Conservation (phyloP, 2,888 invertebrate genomes). For the Iphiclides podalirius region DNA sequence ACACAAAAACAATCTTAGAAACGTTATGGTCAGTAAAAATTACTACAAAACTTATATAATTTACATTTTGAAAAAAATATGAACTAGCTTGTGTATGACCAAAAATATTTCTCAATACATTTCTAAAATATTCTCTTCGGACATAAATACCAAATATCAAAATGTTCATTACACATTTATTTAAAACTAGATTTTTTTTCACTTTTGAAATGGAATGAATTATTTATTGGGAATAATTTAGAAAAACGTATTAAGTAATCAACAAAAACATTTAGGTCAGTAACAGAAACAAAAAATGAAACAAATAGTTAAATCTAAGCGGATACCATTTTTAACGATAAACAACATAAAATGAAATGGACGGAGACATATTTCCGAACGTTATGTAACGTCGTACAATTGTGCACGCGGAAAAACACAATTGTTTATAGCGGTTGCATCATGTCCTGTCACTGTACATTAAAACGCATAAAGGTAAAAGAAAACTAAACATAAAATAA, state of each 20-base stretch:
- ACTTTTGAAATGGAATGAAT: not conserved
- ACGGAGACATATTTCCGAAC: slow-evolving; percentile 63
- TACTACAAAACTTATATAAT: no score
- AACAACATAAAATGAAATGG: slow-evolving; percentile 41
- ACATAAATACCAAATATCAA: not conserved
- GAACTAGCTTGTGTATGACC: no score
- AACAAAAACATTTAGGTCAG: not conserved
- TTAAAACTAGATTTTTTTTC: not conserved
- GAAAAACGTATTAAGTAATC: not conserved
- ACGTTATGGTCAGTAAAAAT: not conserved
- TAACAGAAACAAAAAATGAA: slow-evolving; percentile 5
- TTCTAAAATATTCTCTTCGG: no score
- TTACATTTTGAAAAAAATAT: no score
- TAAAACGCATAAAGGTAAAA: slow-evolving; percentile 31
- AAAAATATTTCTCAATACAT: no score
- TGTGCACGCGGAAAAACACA: slow-evolving; percentile 55
- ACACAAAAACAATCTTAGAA: not conserved
- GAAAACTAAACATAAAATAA: slow-evolving; percentile 52
- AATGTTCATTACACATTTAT: not conserved
- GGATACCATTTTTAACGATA: slow-evolving; percentile 18
- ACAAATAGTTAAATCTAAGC: slow-evolving; percentile 8
- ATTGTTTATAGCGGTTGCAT: slow-evolving; percentile 31
- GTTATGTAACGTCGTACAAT: slow-evolving; percentile 56
- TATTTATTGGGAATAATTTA: not conserved
- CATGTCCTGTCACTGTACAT: slow-evolving; percentile 23